phyloP scores from a whole-genome alignment of 2,888 invertebrate genomes.

The Athripsodes cinereus region DNA sequence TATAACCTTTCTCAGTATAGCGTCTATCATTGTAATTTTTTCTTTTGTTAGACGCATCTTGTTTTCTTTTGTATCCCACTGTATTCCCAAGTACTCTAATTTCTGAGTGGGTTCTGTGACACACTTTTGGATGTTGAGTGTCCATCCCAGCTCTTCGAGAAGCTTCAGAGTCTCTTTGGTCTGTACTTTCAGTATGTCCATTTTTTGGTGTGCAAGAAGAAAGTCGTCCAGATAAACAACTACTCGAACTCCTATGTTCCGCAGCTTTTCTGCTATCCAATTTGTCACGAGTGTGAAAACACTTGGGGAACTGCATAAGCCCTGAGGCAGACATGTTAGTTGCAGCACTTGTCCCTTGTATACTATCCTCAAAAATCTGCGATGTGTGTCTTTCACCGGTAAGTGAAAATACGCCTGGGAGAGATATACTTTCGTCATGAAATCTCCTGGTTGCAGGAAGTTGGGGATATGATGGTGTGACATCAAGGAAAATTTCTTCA shows the following conservation, averaged over 20 bases:
- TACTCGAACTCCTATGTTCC: not conserved
- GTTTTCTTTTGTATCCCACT: not conserved
- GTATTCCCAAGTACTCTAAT: not conserved
- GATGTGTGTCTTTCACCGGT: not conserved
- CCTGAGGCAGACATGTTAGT: slow-evolving; percentile 1
- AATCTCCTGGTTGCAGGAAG: not conserved
- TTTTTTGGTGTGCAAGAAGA: not conserved
- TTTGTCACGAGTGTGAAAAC: not conserved
- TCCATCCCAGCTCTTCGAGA: not conserved
- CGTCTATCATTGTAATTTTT: not conserved
- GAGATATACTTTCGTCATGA: not conserved
- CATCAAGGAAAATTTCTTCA: not conserved
- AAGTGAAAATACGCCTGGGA: slow-evolving; percentile 4
- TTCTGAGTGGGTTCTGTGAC: not conserved
- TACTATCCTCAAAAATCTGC: not conserved
- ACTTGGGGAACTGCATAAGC: not conserved
- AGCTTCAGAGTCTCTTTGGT: not conserved
- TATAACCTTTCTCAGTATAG: not conserved
- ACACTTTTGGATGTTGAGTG: not conserved
- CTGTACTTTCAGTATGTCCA: not conserved
- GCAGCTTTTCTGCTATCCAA: slow-evolving; percentile 1
- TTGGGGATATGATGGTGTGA: not conserved
- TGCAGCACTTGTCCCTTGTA: not conserved
- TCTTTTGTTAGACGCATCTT: not conserved
- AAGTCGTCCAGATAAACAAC: slow-evolving; percentile 11